Percentiles rank a stretch among this genome's conserved stretches.
These are phyloP conservation scores for Micromussa lordhowensis DNA, from an alignment of 92 coral and sea anemone genomes.

Conservation along the genomic window DNA sequence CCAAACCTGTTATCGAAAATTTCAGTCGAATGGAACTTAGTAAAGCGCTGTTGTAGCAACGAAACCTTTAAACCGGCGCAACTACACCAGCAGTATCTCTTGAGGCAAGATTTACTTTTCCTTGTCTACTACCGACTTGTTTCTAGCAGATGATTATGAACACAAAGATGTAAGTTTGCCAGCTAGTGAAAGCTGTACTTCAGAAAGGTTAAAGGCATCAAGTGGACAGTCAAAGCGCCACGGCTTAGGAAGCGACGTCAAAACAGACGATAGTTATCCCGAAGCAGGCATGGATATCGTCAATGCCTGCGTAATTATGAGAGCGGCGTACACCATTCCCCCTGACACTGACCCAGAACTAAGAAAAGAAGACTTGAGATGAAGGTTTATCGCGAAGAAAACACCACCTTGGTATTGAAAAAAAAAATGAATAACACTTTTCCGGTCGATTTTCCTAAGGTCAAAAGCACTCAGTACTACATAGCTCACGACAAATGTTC, in stretches of 20 bases:
- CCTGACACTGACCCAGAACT: background rate
- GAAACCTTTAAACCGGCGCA: background rate
- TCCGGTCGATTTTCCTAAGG: background rate
- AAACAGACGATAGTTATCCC: background rate
- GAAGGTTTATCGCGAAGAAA: background rate
- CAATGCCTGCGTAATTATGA: background rate
- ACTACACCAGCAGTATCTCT: background rate
- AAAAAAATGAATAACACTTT: background rate
- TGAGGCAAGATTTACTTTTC: background rate
- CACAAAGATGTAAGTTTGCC: conserved; percentile 29
- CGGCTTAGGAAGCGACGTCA: background rate
- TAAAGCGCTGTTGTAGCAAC: too few species aligned
- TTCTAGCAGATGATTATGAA: background rate
- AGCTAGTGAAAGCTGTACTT: background rate
- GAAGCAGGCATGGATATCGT: background rate
- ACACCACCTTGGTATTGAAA: background rate
- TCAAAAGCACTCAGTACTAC: background rate
- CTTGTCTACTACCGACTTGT: background rate
- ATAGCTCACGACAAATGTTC: background rate
- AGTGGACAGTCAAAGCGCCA: background rate
- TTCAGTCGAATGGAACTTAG: background rate
- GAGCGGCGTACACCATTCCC: background rate
- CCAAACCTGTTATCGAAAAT: background rate
- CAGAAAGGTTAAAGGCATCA: background rate
- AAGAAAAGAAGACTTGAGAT: background rate